These are phyloP conservation scores for Oikopleura dioica DNA, from an alignment of 23 tunicate genomes.

Conservation along the genomic window DNA sequence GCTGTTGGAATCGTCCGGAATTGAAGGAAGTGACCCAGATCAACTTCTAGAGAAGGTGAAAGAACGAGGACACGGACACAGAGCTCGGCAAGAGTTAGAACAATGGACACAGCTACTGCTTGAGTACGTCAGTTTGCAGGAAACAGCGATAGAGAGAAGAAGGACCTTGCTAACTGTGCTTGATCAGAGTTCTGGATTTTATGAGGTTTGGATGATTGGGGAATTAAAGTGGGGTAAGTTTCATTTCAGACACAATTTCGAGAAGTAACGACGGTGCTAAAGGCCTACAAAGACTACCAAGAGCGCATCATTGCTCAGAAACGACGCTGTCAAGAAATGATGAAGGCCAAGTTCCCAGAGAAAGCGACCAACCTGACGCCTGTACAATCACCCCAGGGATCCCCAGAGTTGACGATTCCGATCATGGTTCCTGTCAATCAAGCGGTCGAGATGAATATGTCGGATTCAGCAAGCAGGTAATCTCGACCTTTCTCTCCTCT, in stretches of 20 bases:
- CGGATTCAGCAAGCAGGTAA: not conserved
- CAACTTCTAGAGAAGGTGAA: conserved; percentile 4
- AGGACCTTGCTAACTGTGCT: not conserved
- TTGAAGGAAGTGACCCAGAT: not conserved
- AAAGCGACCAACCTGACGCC: not conserved
- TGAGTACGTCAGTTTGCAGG: not conserved
- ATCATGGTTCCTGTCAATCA: no score
- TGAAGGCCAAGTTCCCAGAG: not conserved
- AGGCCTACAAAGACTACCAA: conserved; percentile 6
- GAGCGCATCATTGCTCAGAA: not conserved
- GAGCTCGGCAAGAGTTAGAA: conserved; percentile 12
- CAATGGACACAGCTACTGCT: conserved; percentile 10
- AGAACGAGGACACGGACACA: conserved; percentile 1
- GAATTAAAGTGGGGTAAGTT: no score
- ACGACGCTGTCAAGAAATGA: conserved; percentile 5
- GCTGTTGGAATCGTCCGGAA: not conserved
- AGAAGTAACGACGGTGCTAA: not conserved
- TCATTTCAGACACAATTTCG: conserved; percentile 3
- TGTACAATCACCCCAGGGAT: not conserved
- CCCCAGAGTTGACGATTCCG: no score
- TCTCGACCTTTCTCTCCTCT: not conserved
- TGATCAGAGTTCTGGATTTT: conserved; percentile 1
- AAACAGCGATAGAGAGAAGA: not conserved
- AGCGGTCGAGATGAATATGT: conserved; percentile 10
- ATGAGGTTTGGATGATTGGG: not conserved